phyloP scores from a whole-genome alignment of 1,140 invertebrate species.

The Mya arenaria region DNA sequence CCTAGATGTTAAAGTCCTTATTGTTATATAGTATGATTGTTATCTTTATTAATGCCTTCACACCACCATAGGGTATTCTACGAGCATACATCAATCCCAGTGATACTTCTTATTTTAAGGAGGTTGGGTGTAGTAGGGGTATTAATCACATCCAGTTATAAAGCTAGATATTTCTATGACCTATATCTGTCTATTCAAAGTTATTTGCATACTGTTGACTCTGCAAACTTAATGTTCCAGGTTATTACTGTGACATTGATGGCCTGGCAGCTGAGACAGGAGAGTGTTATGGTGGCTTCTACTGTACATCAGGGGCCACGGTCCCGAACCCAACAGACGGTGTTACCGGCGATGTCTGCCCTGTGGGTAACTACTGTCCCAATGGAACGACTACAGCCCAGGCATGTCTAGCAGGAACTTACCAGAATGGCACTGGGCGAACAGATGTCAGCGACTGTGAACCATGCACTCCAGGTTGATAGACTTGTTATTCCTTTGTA shows the following conservation, averaged over 20 bases:
- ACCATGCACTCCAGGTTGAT: conserved; percentile 75
- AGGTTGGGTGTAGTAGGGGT: too few relatives aligned
- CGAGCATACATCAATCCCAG: too few relatives aligned
- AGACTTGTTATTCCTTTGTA: too few relatives aligned
- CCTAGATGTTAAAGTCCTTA: too few relatives aligned
- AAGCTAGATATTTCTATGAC: too few relatives aligned
- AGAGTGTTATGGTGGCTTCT: conserved; percentile 74
- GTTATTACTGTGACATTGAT: conserved; percentile 72
- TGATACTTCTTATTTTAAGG: too few relatives aligned
- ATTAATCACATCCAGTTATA: too few relatives aligned
- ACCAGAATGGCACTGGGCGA: conserved; percentile 73
- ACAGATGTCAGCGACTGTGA: conserved; percentile 68
- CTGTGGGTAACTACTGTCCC: conserved; percentile 72
- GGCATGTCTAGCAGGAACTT: conserved; percentile 72
- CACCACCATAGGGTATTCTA: too few relatives aligned
- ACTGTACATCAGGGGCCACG: conserved; percentile 70
- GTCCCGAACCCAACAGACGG: conserved; percentile 71
- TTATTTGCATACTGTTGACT: too few relatives aligned
- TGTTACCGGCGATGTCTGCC: conserved; percentile 71
- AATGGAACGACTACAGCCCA: conserved; percentile 63
- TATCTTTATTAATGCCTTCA: too few relatives aligned
- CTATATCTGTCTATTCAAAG: too few relatives aligned
- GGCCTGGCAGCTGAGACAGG: conserved; percentile 71
- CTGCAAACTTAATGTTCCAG: conserved; percentile 47
- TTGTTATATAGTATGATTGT: too few relatives aligned